These are phyloP conservation scores for Drosophila nebulosa DNA, from an alignment of 1,140 invertebrate species.

Conservation along the genomic window DNA sequence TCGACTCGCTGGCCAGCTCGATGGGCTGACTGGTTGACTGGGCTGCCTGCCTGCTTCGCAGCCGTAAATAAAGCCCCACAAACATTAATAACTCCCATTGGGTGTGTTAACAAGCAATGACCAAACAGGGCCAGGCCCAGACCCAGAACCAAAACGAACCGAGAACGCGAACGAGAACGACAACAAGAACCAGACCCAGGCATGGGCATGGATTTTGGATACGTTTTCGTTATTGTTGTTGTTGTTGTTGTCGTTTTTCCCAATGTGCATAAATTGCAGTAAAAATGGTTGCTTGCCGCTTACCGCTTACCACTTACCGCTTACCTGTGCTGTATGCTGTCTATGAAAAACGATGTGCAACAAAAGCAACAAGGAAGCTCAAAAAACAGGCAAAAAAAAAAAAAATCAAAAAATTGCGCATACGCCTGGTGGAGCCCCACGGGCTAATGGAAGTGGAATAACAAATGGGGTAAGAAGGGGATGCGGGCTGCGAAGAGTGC, in stretches of 20 bases:
- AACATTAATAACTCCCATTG: slow-evolving; percentile 79
- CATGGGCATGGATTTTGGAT: slow-evolving; percentile 53
- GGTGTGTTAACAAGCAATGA: slow-evolving; percentile 78
- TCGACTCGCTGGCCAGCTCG: slow-evolving; percentile 50
- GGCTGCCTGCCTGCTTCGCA: slow-evolving; percentile 44
- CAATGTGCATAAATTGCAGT: slow-evolving; percentile 75
- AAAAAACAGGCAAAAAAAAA: slow-evolving; percentile 19
- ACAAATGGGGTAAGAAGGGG: slow-evolving; percentile 16
- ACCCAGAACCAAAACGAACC: not conserved
- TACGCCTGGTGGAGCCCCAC: slow-evolving; percentile 58
- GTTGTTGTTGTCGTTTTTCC: not conserved
- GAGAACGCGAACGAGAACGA: too few species aligned
- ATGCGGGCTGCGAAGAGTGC: slow-evolving; percentile 3
- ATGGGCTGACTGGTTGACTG: slow-evolving; percentile 18
- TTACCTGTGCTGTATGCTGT: slow-evolving; percentile 29
- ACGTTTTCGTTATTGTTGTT: slow-evolving; percentile 27
- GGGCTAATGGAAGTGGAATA: slow-evolving; percentile 38
- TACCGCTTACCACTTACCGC: not conserved
- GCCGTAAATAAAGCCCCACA: slow-evolving; percentile 74
- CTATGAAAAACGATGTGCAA: slow-evolving; percentile 76
- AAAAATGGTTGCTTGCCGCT: slow-evolving; percentile 64
- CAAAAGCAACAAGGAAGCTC: slow-evolving; percentile 44
- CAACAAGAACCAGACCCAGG: not conserved
- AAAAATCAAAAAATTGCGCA: slow-evolving; percentile 62
- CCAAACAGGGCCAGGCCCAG: slow-evolving; percentile 57